These are phyloP conservation scores for Bufo gargarizans DNA, from an alignment of 2,113 vertebrate genomes.

Conservation along the genomic window DNA sequence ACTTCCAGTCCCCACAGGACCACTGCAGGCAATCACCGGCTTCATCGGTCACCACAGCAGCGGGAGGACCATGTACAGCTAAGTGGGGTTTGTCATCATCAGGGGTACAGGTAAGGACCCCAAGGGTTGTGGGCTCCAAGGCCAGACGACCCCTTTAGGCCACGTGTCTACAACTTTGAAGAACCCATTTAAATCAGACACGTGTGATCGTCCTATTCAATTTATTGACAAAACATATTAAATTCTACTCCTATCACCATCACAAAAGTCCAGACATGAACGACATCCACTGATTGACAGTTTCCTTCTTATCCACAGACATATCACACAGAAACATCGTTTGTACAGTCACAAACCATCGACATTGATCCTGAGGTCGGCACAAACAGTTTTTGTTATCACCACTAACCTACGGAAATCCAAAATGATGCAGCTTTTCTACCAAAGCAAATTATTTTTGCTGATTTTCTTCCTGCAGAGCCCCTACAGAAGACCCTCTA, in stretches of 20 bases:
- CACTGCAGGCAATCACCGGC: too few relatives aligned
- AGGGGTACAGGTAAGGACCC: too few relatives aligned
- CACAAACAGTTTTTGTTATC: neutral
- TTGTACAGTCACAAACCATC: neutral
- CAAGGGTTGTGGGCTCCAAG: too few relatives aligned
- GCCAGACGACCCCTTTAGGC: too few relatives aligned
- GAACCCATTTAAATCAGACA: neutral
- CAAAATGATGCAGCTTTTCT: neutral
- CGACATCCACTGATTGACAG: neutral
- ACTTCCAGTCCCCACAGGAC: too few relatives aligned
- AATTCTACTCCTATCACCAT: neutral
- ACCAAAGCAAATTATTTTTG: neutral
- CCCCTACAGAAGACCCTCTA: neutral
- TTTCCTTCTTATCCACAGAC: neutral
- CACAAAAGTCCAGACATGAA: neutral
- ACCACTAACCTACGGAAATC: neutral
- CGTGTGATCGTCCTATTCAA: neutral
- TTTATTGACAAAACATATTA: conserved; percentile 9
- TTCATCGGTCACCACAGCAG: too few relatives aligned
- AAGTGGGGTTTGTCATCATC: too few relatives aligned
- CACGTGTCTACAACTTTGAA: neutral
- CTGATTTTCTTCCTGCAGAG: neutral
- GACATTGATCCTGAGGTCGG: conserved; percentile 6
- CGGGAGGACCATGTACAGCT: too few relatives aligned
- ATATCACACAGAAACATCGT: neutral